phyloP scores from a whole-genome alignment of 1,140 invertebrate species.

The Anadara kagoshimensis region DNA sequence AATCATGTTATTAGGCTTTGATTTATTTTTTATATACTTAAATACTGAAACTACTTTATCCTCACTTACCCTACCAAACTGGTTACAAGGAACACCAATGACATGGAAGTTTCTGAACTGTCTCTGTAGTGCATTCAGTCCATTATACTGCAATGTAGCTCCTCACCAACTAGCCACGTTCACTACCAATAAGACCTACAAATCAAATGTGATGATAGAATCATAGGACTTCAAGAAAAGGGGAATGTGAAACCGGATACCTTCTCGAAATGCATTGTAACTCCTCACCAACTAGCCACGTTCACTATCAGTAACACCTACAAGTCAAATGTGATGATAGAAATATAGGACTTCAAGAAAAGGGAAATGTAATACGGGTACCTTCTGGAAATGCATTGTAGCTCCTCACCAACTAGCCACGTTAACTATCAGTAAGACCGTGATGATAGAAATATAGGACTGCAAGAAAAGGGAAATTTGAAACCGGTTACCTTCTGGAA shows the following conservation, averaged over 20 bases:
- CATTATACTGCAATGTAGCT: constrained; percentile 66
- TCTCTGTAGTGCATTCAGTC: constrained; percentile 68
- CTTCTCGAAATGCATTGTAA: constrained; percentile 68
- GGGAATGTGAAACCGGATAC: too few relatives aligned
- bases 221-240: too few relatives aligned
- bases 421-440: constrained; percentile 75
- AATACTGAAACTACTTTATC: background rate
- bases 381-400: too few relatives aligned
- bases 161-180: constrained; percentile 77
- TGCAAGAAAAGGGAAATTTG: too few relatives aligned
- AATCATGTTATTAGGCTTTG: too few relatives aligned
- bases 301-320: constrained; percentile 75
- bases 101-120: constrained; percentile 66
- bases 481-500: too few relatives aligned
- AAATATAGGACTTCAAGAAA: too few relatives aligned
- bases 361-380: too few relatives aligned
- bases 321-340: too few relatives aligned
- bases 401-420: constrained; percentile 76
- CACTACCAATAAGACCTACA: constrained; percentile 72
- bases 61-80: constrained; percentile 73
- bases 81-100: constrained; percentile 77
- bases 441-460: too few relatives aligned
- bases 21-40: too few relatives aligned
- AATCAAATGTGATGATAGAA: too few relatives aligned
- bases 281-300: constrained; percentile 76